Base-by-base conservation (phyloP, 2,113 vertebrate genomes). In the Elephas maximus region DNA sequence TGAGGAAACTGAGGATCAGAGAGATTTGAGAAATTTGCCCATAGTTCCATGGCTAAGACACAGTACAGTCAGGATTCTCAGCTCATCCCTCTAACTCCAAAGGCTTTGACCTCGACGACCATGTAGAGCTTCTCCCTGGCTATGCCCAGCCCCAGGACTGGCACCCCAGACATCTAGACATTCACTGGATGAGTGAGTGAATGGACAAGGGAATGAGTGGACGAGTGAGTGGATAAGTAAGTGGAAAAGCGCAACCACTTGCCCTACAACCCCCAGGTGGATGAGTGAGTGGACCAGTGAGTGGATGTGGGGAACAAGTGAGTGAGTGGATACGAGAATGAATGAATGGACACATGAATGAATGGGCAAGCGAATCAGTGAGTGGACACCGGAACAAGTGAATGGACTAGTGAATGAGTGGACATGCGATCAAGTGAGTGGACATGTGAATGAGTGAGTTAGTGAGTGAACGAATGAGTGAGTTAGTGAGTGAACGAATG, bases 1-100 rank as follows among this genome's bases (percentile, higher is more conserved):
- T 53, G 23, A 94, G 93, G 17, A 95, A 76, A 57, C 62, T 26
- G 62, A 90, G 37, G 67, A 37, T 76, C 45, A 12, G 51, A 71
- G 30, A 63, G 53, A 73, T 74, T 8, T 30, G n/a, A 88, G 79
- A 92, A 73, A 69, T 12, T 6, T 18, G 9, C 63, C 91, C 21
- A 2, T 2, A 1, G 57, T 30, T 10, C 0, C 0, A 0, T 2
- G 76, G 62, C 26, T 57, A 73, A 44, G 45, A 88, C 53, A 51
- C 15, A 60, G 6, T 1, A 23, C 53, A 37, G 30, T n/a, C 76
- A n/a, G 86, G 62, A 88, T 57, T 48, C 57, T 10, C 82, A 30
- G 8, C 14, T 20, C 1, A 63, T 57, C 8, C 53, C n/a, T 85
- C 74, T 63, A 67, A 71, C 30, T 37, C 84, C n/a, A 24, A 44